Conservation (phyloP, 2,797 vertebrate species). For the Gobionotothen gibberifrons region DNA sequence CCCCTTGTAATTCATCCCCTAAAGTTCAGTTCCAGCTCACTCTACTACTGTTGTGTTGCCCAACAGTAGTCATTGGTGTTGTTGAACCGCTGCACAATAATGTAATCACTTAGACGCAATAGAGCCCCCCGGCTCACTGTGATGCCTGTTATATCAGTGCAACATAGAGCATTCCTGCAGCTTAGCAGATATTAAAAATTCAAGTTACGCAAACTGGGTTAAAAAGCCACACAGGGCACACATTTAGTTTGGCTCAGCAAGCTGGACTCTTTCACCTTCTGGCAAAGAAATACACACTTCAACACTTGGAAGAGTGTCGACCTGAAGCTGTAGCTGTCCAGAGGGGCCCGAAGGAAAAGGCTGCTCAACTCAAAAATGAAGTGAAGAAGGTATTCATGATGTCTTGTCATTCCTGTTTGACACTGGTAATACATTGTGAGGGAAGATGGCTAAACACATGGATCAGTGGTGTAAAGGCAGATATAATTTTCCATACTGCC, state of each 20-base stretch:
- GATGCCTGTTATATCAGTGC: conserved; percentile 19
- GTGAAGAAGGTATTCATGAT: conserved; percentile 9
- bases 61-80: conserved; percentile 36
- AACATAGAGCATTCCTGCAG: conserved; percentile 62
- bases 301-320: conserved; percentile 48
- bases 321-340: conserved; percentile 38
- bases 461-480: conserved; percentile 10
- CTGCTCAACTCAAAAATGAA: conserved; percentile 14
- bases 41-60: background rate
- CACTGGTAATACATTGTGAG: conserved; percentile 24
- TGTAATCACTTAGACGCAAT: conserved; percentile 45
- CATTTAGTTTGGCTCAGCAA: conserved; percentile 63
- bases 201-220: conserved; percentile 78
- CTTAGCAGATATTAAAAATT: conserved; percentile 74
- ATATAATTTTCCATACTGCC: conserved; percentile 5
- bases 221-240: conserved; percentile 69
- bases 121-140: conserved; percentile 6
- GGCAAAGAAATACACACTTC: conserved; percentile 58
- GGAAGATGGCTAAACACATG: conserved; percentile 15
- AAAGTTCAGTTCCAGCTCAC: conserved; percentile 20
- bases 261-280: conserved; percentile 49
- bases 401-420: conserved; percentile 20
- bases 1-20: conserved; percentile 5
- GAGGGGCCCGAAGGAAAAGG: conserved; percentile 47
- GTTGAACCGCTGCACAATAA: conserved; percentile 58